Base-by-base conservation (phyloP, 2,888 invertebrate genomes). In the Hirtodrosophila alboralis region DNA sequence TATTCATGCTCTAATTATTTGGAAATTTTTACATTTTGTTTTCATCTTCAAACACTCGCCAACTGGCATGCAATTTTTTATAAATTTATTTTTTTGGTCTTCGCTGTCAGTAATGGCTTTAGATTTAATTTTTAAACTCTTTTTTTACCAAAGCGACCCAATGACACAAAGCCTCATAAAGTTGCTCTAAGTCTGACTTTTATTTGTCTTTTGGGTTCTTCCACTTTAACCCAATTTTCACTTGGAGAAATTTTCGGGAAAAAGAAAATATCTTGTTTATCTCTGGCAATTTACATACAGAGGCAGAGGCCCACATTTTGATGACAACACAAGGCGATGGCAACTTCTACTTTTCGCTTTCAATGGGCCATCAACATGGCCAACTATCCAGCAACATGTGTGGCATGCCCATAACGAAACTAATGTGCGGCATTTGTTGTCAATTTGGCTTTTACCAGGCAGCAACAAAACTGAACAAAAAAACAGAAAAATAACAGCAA, bases 1-100 rank as follows among this genome's bases (percentile, higher is more conserved):
- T 83, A 85, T 86, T 84, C 86, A 81, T 75, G 81, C 81, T 81
- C 81, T 81, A 81, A 81, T 81, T 81, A 81, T 81, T 81, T 81
- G 86, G 81, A 81, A 81, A 81, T 81, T 77, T n/a, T 71, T 40
- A 57, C 5, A 43, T 59, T 54, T 73, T 57, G 62, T 68, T 69
- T 60, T 49, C 49, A 61, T 73, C 68, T 57, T 34, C 38, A 33
- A n/a, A n/a, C 54, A 54, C 12, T 44, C 14, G 37, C 34, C 45
- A 51, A 41, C 51, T 48, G 38, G 71, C 73, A 74, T 74, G 75
- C 70, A 59, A 72, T 45, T 69, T 58, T 38, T 6, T 31, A n/a
- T n/a, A n/a, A n/a, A n/a, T n/a, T n/a, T n/a, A n/a, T n/a, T n/a
- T n/a, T n/a, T n/a, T 13, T 27, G n/a, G 23, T 40, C 34, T 26